These are phyloP conservation scores for Helostoma temminkii DNA, from an alignment of 2,797 vertebrate genomes.

Conservation along the genomic window DNA sequence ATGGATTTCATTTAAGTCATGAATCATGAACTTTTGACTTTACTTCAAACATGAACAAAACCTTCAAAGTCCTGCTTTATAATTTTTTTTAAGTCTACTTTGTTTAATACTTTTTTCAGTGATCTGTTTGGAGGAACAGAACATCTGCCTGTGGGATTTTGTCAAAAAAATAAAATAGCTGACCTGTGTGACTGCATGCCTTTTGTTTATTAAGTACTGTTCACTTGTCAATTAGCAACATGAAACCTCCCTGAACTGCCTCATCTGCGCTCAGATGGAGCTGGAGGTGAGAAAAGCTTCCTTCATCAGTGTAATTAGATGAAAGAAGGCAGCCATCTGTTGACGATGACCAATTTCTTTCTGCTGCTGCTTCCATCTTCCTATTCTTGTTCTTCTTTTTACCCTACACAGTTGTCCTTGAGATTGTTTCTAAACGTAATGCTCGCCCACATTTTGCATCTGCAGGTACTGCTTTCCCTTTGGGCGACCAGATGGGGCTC, in stretches of 20 bases:
- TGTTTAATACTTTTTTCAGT: neutral
- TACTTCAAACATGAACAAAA: neutral
- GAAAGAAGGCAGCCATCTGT: slow-evolving; percentile 75
- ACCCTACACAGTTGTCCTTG: slow-evolving; percentile 56
- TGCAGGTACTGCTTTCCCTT: slow-evolving; percentile 98
- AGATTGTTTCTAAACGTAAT: slow-evolving; percentile 62
- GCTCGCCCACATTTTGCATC: slow-evolving; percentile 52
- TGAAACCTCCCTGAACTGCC: slow-evolving; percentile 58
- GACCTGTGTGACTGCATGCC: slow-evolving; percentile 47
- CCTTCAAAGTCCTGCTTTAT: slow-evolving; percentile 16
- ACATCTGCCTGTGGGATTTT: slow-evolving; percentile 54
- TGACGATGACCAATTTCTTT: slow-evolving; percentile 52
- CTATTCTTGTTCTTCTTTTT: slow-evolving; percentile 29
- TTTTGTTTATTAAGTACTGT: slow-evolving; percentile 72
- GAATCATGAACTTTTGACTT: slow-evolving; percentile 40
- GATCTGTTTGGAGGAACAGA: slow-evolving; percentile 10
- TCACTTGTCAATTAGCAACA: slow-evolving; percentile 76
- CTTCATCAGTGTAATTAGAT: slow-evolving; percentile 67
- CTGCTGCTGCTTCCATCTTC: slow-evolving; percentile 38
- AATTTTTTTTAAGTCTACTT: neutral
- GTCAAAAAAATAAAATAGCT: slow-evolving; percentile 50
- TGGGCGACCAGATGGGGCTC: slow-evolving; percentile 96
- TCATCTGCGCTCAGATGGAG: slow-evolving; percentile 52
- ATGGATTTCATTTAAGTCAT: slow-evolving; percentile 24
- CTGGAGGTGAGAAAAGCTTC: slow-evolving; percentile 70